Percentiles rank a stretch among this genome's conserved stretches.
Evolutionary conservation across 2,113 vertebrate genomes (phyloP).

Genomic region (Cyprinodon tularosa): DNA sequence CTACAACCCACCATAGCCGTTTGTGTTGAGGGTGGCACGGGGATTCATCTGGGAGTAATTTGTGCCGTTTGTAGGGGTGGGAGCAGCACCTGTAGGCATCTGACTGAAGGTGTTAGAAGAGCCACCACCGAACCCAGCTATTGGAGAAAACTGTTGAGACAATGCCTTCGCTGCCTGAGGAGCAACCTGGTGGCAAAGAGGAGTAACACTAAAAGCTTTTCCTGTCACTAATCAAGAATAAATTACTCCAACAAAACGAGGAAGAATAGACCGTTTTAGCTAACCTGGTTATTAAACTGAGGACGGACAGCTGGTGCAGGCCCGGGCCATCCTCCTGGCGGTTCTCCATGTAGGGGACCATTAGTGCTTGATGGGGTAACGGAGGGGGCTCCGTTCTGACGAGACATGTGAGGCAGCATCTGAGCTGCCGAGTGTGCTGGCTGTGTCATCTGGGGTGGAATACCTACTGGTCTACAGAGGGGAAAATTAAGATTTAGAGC

Average conservation of each 20-base stretch:
- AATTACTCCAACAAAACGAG: not conserved
- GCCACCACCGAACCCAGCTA: slow-evolving; percentile 72
- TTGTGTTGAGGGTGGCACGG: slow-evolving; percentile 64
- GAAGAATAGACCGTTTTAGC: not conserved
- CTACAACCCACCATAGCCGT: slow-evolving; percentile 73
- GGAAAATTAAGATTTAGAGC: not conserved
- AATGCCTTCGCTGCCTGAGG: slow-evolving; percentile 76
- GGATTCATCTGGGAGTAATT: slow-evolving; percentile 73
- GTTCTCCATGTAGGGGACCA: slow-evolving; percentile 68
- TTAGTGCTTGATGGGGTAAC: slow-evolving; percentile 65
- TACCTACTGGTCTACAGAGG: slow-evolving; percentile 76
- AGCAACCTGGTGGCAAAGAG: slow-evolving; percentile 65
- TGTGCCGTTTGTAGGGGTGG: slow-evolving; percentile 55
- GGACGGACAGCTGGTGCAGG: slow-evolving; percentile 80
- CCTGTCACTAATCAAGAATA: not conserved
- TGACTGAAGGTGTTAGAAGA: slow-evolving; percentile 75
- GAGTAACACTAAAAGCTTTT: too few species aligned
- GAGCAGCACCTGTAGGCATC: slow-evolving; percentile 74
- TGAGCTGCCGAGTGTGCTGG: slow-evolving; percentile 83
- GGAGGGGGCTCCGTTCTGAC: slow-evolving; percentile 81
- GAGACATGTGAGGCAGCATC: slow-evolving; percentile 90
- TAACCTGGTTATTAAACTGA: slow-evolving; percentile 89
- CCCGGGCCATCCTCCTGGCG: slow-evolving; percentile 64
- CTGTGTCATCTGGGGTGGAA: slow-evolving; percentile 82
- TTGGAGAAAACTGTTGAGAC: slow-evolving; percentile 73